Base-by-base conservation (phyloP, 2,797 vertebrate genomes). In the Phylloscopus collybita region DNA sequence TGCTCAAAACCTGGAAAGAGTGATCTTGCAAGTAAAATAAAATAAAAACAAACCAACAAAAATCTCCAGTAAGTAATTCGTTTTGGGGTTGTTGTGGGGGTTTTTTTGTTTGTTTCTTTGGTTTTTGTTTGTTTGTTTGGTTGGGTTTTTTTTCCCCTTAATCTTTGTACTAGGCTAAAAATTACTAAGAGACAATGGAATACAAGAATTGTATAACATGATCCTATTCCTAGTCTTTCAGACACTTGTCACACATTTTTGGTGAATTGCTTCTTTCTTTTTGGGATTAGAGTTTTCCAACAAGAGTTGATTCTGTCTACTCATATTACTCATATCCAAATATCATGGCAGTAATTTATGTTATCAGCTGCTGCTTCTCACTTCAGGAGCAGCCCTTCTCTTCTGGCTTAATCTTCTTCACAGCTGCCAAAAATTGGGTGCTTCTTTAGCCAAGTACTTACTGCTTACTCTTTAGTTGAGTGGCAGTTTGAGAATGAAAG, bases 21-120 rank as follows among this genome's bases (percentile, higher is more conserved):
- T 21, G 4, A 78, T 22, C 15, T 59, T 74, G 8, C 10, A 71
- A 78, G 26, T 32, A 59, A 62, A 73, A 72, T 54, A 42, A 20
- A 7, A 5, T 12, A 32, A 64, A 19, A n/a, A 15, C 2, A 36
- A 65, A 30, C 0, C 1, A 34, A n/a, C 8, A 42, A 50, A 67
- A 18, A 11, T 30, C 10, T 69, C 11, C 10, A 59, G 12, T 17
- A 64, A 12, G 4, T 27, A 42, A 10, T 38, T 36, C 25, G 3
- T 34, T 34, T 34, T 34, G 34, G 34, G 34, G 34, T 34, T 34
- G 34, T 34, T 34, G 34, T 34, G 34, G 34, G 8, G 34, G 8
- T 34, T 34, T 7, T 34, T 34, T 34, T 34, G 34, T 34, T 34
- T 34, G 34, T 34, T 34, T 34, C 34, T 34, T 34, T 34, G 34